Evolutionary conservation across 2,113 vertebrate genomes (phyloP).

Genomic region (Meriones unguiculatus): DNA sequence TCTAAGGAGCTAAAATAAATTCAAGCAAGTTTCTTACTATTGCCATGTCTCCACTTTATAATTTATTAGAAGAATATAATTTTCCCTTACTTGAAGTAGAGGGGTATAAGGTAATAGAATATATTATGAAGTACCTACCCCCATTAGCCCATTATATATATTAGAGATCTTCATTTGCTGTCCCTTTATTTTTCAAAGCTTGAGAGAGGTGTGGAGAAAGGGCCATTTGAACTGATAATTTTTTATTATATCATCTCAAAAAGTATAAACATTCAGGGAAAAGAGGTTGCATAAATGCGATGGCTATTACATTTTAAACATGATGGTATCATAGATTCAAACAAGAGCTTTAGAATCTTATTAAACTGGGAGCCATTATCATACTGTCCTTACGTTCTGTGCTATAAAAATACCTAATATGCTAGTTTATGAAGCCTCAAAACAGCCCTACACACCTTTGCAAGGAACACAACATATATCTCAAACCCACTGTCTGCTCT

Average conservation of each 20-base stretch:
- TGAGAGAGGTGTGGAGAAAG: conserved; percentile 48
- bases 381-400: conserved; percentile 48
- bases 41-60: background rate
- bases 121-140: background rate
- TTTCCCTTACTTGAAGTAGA: background rate
- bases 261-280: conserved; percentile 53
- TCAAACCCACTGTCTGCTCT: background rate
- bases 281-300: conserved; percentile 64
- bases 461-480: background rate
- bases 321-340: conserved; percentile 68
- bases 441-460: conserved; percentile 4
- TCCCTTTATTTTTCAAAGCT: conserved; percentile 31
- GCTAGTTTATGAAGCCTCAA: conserved; percentile 23
- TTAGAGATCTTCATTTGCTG: conserved; percentile 33
- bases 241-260: conserved; percentile 64
- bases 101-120: background rate
- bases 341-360: conserved; percentile 64
- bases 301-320: conserved; percentile 73
- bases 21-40: conserved; percentile 26
- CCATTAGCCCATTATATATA: conserved; percentile 49
- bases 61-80: background rate
- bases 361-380: conserved; percentile 56
- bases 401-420: conserved; percentile 56
- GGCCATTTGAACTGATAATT: conserved; percentile 65
- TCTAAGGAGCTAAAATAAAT: background rate